Conservation (phyloP, 2,113 vertebrate genomes). For the zebrafish (Danio rerio) region GRCz12tu NC_133182.1:48847501-48848000, state of each 20-base stretch:
- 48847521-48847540: conserved; percentile 60
- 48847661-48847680: conserved; percentile 32
- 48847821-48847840: conserved; percentile 57
- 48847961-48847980: conserved; percentile 95
- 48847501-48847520: conserved; percentile 53
- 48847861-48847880: conserved; percentile 41
- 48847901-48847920: conserved; percentile 82
- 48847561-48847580: conserved; percentile 50
- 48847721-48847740: conserved; percentile 76
- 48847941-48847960: conserved; percentile 78
- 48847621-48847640: conserved; percentile 50
- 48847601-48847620: conserved; percentile 33
- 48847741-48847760: conserved; percentile 54
- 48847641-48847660: conserved; percentile 24
- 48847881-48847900: conserved; percentile 78
- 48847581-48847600: conserved; percentile 57
- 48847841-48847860: conserved; percentile 47
- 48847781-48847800: conserved; percentile 87
- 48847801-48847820: conserved; percentile 88
- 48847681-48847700: conserved; percentile 55
- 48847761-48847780: conserved; percentile 44
- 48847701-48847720: conserved; percentile 75
- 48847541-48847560: conserved; percentile 48
- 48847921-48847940: conserved; percentile 65
- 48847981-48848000: conserved; percentile 96